Evolutionary conservation across 2,888 invertebrate species (phyloP).

Genomic region (Meiosimyza decipiens): DNA sequence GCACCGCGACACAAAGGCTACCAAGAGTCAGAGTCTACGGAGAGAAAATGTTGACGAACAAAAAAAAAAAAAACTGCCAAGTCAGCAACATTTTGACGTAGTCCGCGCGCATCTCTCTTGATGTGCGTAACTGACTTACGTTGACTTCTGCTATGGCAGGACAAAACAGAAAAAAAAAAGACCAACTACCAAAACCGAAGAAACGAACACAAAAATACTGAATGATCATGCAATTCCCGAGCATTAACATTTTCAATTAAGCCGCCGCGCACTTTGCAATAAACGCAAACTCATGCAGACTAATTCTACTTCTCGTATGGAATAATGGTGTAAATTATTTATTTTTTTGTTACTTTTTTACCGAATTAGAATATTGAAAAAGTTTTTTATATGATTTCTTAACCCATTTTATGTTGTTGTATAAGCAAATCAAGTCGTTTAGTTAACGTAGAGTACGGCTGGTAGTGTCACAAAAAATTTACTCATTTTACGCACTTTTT

Average conservation of each 20-base stretch:
- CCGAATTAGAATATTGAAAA: too few species aligned
- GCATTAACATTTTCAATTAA: conserved; percentile 37
- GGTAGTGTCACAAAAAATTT: too few species aligned
- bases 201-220: conserved; percentile 15
- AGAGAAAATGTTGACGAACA: conserved; percentile 47
- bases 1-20: conserved; percentile 16
- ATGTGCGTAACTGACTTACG: conserved; percentile 28
- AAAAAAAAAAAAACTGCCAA: conserved; percentile 42
- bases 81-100: conserved; percentile 35
- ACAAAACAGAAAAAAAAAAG: conserved; percentile 7
- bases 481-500: too few species aligned
- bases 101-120: conserved; percentile 24
- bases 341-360: too few species aligned
- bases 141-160: conserved; percentile 20
- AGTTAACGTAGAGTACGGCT: too few species aligned
- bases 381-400: too few species aligned
- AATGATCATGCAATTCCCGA: conserved; percentile 22
- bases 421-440: too few species aligned
- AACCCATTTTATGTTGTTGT: too few species aligned
- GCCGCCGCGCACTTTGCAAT: conserved; percentile 18
- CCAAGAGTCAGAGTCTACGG: too few species aligned
- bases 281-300: conserved; percentile 34
- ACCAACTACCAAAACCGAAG: conserved; percentile 20
- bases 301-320: conserved; percentile 25
- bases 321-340: background rate